Evolutionary conservation across 2,113 vertebrate species (phyloP).

Genomic region (Chlamydotis undulata): DNA sequence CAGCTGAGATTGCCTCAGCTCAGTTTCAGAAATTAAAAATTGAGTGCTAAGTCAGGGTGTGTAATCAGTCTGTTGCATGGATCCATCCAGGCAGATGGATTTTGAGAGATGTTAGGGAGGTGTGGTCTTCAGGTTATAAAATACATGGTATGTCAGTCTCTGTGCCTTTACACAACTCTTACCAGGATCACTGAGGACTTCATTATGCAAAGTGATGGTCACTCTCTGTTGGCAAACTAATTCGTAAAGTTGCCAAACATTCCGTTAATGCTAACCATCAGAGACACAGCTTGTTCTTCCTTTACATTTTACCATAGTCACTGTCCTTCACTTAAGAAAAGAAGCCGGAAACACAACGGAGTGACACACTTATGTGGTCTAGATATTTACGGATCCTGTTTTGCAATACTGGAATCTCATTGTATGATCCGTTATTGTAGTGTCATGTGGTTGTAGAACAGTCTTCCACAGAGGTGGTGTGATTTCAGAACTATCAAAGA

Average conservation of each 20-base stretch:
- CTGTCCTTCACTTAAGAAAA: background rate
- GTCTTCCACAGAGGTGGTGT: background rate
- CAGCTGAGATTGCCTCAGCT: background rate
- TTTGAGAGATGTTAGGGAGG: background rate
- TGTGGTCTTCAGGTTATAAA: background rate
- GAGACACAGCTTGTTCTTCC: background rate
- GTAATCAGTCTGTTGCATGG: background rate
- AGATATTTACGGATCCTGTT: background rate
- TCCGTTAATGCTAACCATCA: background rate
- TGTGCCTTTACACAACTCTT: background rate
- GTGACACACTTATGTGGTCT: background rate
- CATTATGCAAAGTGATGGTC: background rate
- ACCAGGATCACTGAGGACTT: background rate
- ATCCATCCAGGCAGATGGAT: background rate
- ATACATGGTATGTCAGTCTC: background rate
- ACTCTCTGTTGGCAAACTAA: background rate
- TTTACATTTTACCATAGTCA: background rate
- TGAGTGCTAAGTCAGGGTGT: background rate
- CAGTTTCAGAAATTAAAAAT: background rate
- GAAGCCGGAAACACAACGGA: background rate
- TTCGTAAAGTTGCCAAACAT: background rate
- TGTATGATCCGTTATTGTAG: background rate
- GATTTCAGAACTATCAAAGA: background rate
- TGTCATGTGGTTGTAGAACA: background rate
- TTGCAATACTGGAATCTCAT: background rate